Percentiles rank a stretch among this genome's conserved stretches.
Conservation (phyloP, 1,140 invertebrate species). For the Araneus ventricosus region DNA sequence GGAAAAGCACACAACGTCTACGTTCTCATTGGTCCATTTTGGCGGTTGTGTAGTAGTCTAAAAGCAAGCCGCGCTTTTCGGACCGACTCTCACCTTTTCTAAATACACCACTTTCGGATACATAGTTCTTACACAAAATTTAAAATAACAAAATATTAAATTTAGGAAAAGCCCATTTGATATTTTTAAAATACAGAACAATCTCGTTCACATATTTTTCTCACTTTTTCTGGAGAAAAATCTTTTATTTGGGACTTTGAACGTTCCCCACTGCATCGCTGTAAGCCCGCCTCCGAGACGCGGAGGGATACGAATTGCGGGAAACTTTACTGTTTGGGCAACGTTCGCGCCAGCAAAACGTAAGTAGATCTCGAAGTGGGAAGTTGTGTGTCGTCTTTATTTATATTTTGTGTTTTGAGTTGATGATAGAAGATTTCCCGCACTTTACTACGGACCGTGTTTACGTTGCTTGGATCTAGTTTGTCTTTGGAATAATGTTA, state of each 20-base stretch:
- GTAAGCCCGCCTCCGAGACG: conserved; percentile 20
- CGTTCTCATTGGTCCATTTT: conserved; percentile 30
- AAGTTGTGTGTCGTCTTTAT: conserved; percentile 27
- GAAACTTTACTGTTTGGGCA: conserved; percentile 72
- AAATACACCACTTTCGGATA: background rate
- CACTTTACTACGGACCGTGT: background rate
- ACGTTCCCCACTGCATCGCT: conserved; percentile 12
- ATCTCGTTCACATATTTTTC: background rate
- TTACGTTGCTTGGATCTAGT: conserved; percentile 7
- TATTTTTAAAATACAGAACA: background rate
- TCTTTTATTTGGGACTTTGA: background rate
- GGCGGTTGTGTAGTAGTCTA: background rate
- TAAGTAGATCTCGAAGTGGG: conserved; percentile 11
- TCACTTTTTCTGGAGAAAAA: background rate
- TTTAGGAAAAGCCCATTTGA: background rate
- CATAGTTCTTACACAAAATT: conserved; percentile 40
- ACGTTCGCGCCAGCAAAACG: conserved; percentile 66
- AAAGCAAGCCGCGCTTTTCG: background rate
- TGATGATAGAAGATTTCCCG: conserved; percentile 22
- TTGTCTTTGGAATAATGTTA: conserved; percentile 58
- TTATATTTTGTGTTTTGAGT: conserved; percentile 68
- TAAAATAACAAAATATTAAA: background rate
- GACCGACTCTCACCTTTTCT: conserved; percentile 1
- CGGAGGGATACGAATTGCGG: conserved; percentile 69
- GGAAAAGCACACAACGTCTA: conserved; percentile 35